A percentile compares a stretch with the other conserved stretches of the same genome.
These are phyloP conservation scores for Stenichneumon culpator DNA, from an alignment of 2,888 invertebrate species.

Conservation along the genomic window DNA sequence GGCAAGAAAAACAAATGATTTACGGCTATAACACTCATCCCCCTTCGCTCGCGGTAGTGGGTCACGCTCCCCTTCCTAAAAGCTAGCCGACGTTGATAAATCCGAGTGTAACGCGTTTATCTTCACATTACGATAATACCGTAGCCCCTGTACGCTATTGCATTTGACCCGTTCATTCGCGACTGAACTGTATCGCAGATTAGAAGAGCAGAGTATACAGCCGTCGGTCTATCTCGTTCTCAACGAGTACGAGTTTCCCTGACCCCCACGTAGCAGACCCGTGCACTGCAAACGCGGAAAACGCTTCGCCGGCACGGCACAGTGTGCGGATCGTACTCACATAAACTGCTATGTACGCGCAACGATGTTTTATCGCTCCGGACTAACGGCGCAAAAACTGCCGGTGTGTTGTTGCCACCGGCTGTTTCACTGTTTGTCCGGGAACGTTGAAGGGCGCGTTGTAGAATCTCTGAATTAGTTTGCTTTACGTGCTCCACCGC, in stretches of 20 bases:
- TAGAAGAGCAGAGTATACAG: not conserved
- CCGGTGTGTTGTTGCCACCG: not conserved
- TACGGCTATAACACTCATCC: not conserved
- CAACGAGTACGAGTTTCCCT: not conserved
- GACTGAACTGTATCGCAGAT: conserved; percentile 40
- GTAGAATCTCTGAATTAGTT: conserved; percentile 35
- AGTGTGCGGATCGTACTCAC: conserved; percentile 9
- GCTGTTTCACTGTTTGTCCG: not conserved
- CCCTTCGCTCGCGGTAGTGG: not conserved
- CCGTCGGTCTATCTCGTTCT: not conserved
- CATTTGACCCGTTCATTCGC: conserved; percentile 28
- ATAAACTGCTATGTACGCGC: conserved; percentile 13
- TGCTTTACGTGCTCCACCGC: conserved; percentile 1
- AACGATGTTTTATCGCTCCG: conserved; percentile 19
- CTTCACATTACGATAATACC: conserved; percentile 11
- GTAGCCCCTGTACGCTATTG: not conserved
- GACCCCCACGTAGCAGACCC: not conserved
- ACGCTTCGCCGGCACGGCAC: not conserved
- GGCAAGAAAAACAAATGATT: not conserved
- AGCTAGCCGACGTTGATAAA: not conserved
- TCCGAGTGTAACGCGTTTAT: conserved; percentile 10
- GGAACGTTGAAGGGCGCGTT: not conserved
- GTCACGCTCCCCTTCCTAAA: conserved; percentile 3
- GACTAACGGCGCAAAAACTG: conserved; percentile 1
- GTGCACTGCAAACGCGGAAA: not conserved